Evolutionary conservation across 2,797 vertebrate genomes (phyloP).

Genomic region (Centropyge bicolor): DNA sequence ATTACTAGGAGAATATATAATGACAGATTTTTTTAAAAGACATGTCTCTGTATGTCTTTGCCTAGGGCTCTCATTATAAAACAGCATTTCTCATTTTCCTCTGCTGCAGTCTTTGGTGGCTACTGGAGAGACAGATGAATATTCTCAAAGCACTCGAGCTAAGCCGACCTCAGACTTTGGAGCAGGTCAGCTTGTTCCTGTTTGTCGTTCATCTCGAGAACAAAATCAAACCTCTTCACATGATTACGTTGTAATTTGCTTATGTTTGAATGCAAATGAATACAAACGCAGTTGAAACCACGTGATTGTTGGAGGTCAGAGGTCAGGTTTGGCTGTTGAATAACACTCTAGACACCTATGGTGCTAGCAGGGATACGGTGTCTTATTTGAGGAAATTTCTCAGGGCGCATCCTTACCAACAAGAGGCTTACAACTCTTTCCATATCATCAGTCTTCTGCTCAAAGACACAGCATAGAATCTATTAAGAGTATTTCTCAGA

Average conservation of each 20-base stretch:
- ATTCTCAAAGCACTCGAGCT: constrained; percentile 66
- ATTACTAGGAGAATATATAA: constrained; percentile 83
- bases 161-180: constrained; percentile 35
- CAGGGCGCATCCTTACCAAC: not conserved
- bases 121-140: constrained; percentile 72
- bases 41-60: constrained; percentile 79
- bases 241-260: constrained; percentile 3
- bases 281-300: constrained; percentile 7
- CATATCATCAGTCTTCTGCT: not conserved
- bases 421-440: not conserved
- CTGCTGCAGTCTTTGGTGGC: constrained; percentile 75
- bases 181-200: constrained; percentile 53
- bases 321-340: not conserved
- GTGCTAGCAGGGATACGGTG: not conserved
- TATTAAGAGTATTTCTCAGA: not conserved
- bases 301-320: constrained; percentile 3
- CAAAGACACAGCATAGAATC: not conserved
- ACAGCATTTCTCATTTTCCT: constrained; percentile 82
- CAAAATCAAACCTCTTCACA: constrained; percentile 29
- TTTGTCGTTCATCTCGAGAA: constrained; percentile 34
- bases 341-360: not conserved
- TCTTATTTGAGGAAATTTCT: constrained; percentile 18
- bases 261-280: constrained; percentile 27
- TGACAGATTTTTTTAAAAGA: constrained; percentile 80
- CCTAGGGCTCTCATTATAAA: constrained; percentile 83